Evolutionary conservation across 2,888 invertebrate genomes (phyloP), one percentile per base, ranked within the genome.

Genomic region (Zeuzera pyrina): DNA sequence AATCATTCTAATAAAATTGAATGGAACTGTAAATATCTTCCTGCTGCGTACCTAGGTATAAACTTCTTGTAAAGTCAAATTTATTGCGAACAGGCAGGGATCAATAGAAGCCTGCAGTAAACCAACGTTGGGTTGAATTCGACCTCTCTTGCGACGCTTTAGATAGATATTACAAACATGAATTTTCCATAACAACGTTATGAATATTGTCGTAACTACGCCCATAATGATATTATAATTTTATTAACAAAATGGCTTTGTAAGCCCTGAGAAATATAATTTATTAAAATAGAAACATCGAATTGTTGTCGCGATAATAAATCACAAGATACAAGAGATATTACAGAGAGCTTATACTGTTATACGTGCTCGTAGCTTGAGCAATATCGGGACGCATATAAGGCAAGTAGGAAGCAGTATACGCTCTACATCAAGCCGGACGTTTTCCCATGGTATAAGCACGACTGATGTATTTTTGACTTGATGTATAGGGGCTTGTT

Each of bases 371-470:
- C 19, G 2, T 5, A 34, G 25, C 34, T 40, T 38, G 48, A 47
- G 55, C 41, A 54, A 56, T 59, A 63, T 61, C 52, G 45, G 56
- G 43, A 52, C 52, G 55, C 76, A 53, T 76, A 73, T 73, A 81
- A 58, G 77, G 79, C 61, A 54, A 67, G 61, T 58, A 68, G 72
- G 76, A 73, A 77, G 60, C 58, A 47, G 48, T n/a, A n/a, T n/a
- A n/a, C n/a, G 48, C 47, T 43, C 50, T 52, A 47, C 54, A 55
- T 54, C 52, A 34, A 42, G n/a, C 36, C 42, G 46, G 61, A 54
- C 55, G 51, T 66, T 74, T 77, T 83, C 79, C 77, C 81, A 81
- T 74, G 68, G 61, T 55, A 51, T 47, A 60, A 50, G 55, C 55
- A 36, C 57, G 64, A 67, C 57, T 67, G 71, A 77, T 69, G 66